Evolutionary conservation across 2,113 vertebrate genomes (phyloP), one percentile per base, ranked within the genome.

Genomic region (Atractosteus spatula): DNA sequence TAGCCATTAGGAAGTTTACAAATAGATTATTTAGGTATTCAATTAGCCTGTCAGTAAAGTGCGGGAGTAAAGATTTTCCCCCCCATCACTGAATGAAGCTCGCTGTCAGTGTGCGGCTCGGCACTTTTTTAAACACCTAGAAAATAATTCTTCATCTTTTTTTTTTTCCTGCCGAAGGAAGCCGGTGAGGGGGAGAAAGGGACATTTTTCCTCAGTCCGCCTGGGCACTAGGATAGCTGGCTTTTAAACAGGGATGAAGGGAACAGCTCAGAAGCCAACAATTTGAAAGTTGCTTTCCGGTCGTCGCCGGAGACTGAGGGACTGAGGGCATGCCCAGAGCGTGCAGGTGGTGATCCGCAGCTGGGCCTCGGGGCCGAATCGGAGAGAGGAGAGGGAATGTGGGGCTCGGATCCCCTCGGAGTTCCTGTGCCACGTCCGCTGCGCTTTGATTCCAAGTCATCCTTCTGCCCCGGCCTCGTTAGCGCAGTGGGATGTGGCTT

Each of bases 1-100:
- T 57, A 72, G 66, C 67, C 71, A 72, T 76, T 76, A 72, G 61
- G 51, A 65, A 71, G 75, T 65, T 69, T 68, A 76, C 66, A 73
- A 72, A 72, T 65, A 76, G 62, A 47, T 68, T 42, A 57, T 45
- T 54, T 13, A 42, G 57, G 29, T 41, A 56, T 64, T 69, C 42
- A 47, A 72, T 69, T 45, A 73, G 55, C 11, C 56, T 41, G 42
- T 59, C 44, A 41, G 43, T 62, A 41, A 61, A 13, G 55, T 17
- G 51, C 54, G 42, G 10, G n/a, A 55, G 41, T 41, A 43, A 12
- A 8, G 43, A 59, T 4, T 47, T 42, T 54, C 66, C 51, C 55
- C 47, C 61, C 3, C 29, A 3, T 54, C 13, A 41, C 3, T 62
- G 13, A 55, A 3, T 61, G 8, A 72, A 72, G 17, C 62, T 6